Conservation (phyloP, 1,140 invertebrate species). For the Drosophila obscura region DNA sequence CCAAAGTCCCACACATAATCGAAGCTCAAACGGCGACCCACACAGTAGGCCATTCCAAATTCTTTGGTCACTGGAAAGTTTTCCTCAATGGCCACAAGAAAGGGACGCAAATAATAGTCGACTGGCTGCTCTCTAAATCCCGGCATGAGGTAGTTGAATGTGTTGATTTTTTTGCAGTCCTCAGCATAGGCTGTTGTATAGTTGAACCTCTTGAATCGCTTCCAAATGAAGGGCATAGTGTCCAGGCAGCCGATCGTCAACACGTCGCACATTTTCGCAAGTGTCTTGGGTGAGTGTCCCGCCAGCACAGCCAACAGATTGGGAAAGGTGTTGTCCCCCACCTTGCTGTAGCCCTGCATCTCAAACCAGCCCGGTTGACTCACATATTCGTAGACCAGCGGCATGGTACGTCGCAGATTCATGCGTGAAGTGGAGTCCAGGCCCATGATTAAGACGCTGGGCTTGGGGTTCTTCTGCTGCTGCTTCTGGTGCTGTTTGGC, state of each 20-base stretch:
- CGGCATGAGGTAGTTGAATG: slow-evolving; percentile 91
- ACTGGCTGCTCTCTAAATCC: slow-evolving; percentile 91
- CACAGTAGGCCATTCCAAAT: slow-evolving; percentile 83
- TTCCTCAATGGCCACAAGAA: slow-evolving; percentile 87
- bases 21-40: slow-evolving; percentile 85
- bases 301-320: slow-evolving; percentile 91
- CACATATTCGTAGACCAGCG: slow-evolving; percentile 37
- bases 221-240: slow-evolving; percentile 91
- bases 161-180: slow-evolving; percentile 88
- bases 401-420: slow-evolving; percentile 69
- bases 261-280: slow-evolving; percentile 84
- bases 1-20: slow-evolving; percentile 86
- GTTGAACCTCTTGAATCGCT: slow-evolving; percentile 87
- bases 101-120: slow-evolving; percentile 91
- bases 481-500: neutral
- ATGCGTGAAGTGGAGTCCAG: slow-evolving; percentile 53
- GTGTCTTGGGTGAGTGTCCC: slow-evolving; percentile 85
- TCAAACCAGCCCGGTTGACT: slow-evolving; percentile 32
- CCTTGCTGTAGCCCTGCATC: slow-evolving; percentile 48
- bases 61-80: slow-evolving; percentile 59
- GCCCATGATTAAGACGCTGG: slow-evolving; percentile 45
- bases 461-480: slow-evolving; percentile 2
- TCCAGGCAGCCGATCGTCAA: slow-evolving; percentile 84
- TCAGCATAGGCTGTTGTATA: slow-evolving; percentile 92
- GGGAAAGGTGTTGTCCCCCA: slow-evolving; percentile 91